Evolutionary conservation across 2,113 vertebrate genomes (phyloP).

Genomic region (Anarhynchus alexandrinus): DNA sequence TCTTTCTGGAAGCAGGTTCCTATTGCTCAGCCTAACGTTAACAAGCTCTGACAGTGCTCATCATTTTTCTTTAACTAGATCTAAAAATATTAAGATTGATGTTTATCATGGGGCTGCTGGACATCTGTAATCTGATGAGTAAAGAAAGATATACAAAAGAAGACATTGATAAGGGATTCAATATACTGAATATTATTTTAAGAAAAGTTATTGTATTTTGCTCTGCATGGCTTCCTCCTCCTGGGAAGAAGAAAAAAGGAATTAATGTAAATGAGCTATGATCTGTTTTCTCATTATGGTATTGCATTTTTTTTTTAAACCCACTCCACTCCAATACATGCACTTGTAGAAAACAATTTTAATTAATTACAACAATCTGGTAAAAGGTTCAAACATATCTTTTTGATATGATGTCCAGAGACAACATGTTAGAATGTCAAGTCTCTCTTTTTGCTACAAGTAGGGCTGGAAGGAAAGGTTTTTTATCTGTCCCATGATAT

Average conservation of each 20-base stretch:
- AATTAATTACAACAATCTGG: not conserved
- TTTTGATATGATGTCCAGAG: not conserved
- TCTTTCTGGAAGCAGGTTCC: not conserved
- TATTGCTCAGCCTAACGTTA: not conserved
- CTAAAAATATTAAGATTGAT: constrained; percentile 9
- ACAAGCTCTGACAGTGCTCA: not conserved
- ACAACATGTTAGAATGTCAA: not conserved
- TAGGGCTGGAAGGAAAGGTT: not conserved
- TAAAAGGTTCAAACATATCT: not conserved
- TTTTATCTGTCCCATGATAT: not conserved
- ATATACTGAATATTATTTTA: not conserved
- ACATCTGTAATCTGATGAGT: not conserved
- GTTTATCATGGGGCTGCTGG: not conserved
- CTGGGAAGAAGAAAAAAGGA: not conserved
- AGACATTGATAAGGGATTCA: not conserved
- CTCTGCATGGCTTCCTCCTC: not conserved
- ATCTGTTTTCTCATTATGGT: not conserved
- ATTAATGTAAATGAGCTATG: not conserved
- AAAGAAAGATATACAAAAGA: not conserved
- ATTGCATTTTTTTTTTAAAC: not conserved
- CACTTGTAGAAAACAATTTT: not conserved
- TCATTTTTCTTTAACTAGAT: constrained; percentile 2
- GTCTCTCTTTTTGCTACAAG: not conserved
- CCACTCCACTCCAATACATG: not conserved
- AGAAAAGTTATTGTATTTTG: not conserved